Percentiles rank a stretch among this genome's conserved stretches.
phyloP scores from a whole-genome alignment of 92 coral and sea anemone genomes.

The Heliopora coerulea region DNA sequence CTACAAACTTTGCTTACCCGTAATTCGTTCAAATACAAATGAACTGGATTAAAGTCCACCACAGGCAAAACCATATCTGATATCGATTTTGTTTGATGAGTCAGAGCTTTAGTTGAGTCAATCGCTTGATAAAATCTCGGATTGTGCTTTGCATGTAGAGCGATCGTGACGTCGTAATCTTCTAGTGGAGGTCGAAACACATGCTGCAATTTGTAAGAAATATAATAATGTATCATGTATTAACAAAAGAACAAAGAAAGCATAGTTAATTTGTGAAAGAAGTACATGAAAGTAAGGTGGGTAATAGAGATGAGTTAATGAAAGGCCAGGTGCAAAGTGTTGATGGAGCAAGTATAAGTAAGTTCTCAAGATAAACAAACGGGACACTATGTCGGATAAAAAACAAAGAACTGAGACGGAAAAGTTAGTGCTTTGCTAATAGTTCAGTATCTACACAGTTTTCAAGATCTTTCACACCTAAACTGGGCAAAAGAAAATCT shows the following conservation, averaged over 20 bases:
- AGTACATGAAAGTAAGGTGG: too few species aligned
- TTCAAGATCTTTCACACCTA: too few species aligned
- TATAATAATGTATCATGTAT: conserved; percentile 13
- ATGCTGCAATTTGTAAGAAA: conserved; percentile 53
- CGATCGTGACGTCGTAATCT: conserved; percentile 87
- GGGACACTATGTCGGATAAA: too few species aligned
- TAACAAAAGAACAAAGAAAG: conserved; percentile 22
- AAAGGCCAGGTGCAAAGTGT: too few species aligned
- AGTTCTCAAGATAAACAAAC: too few species aligned
- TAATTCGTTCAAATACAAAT: conserved; percentile 66
- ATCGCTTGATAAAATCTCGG: conserved; percentile 71
- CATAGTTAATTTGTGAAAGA: background rate
- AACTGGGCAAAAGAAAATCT: too few species aligned
- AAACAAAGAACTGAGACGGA: too few species aligned
- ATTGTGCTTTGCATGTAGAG: conserved; percentile 60
- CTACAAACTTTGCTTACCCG: conserved; percentile 48
- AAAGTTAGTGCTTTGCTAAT: too few species aligned
- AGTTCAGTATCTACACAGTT: too few species aligned
- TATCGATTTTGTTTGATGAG: conserved; percentile 17
- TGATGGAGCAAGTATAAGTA: too few species aligned
- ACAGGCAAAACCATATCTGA: conserved; percentile 66
- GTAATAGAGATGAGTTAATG: too few species aligned
- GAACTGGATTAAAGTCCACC: conserved; percentile 81
- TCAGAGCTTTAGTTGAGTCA: conserved; percentile 50
- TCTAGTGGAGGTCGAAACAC: conserved; percentile 89